Base-by-base conservation (phyloP, 2,797 vertebrate genomes). In the Sebastes oblongus region DNA sequence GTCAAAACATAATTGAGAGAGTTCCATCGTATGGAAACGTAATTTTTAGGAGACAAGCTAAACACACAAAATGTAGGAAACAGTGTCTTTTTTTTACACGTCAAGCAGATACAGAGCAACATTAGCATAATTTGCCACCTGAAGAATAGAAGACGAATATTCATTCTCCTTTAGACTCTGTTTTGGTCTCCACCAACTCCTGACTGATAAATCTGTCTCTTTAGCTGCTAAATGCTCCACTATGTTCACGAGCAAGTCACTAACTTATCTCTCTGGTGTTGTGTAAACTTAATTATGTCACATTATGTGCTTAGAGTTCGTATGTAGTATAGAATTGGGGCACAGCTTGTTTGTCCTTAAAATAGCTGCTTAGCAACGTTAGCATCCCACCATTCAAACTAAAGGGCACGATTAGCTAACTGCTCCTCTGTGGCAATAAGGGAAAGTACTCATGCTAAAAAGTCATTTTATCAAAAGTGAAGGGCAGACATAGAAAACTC, bases 381-480 rank as follows among this genome's bases (percentile, higher is more conserved):
- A 58, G 52, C 42, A n/a, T 54, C 9, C 9, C 52, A 6, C 58
- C n/a, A 1, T 13, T 84, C 50, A 65, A 30, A 58, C 42, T 42
- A 14, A 14, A 60, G 29, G 11, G 36, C 46, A 25, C 0, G 7
- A 24, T 46, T 22, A 36, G 54, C 79, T 46, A 68, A 27, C 58
- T 1, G 50, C 69, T 73, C 52, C 70, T 75, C 11, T 67, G 34
- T n/a, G 66, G 52, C 54, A 29, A 11, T 1, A 30, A 58, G 39
- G 16, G 52, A 65, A 78, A 78, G 34, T 13, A 5, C 42, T 39
- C 18, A 12, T 0, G 61, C 16, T 25, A 18, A 67, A 18, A 70
- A 62, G 11, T 6, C n/a, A 6, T 24, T 72, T 69, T 25, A 85
- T 76, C 60, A 30, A 67, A 76, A 65, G 34, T 65, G 72, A 86